A percentile compares a stretch with the other conserved stretches of the same genome.
phyloP scores from a whole-genome alignment of 2,113 vertebrate genomes.

The Poicephalus gulielmi region DNA sequence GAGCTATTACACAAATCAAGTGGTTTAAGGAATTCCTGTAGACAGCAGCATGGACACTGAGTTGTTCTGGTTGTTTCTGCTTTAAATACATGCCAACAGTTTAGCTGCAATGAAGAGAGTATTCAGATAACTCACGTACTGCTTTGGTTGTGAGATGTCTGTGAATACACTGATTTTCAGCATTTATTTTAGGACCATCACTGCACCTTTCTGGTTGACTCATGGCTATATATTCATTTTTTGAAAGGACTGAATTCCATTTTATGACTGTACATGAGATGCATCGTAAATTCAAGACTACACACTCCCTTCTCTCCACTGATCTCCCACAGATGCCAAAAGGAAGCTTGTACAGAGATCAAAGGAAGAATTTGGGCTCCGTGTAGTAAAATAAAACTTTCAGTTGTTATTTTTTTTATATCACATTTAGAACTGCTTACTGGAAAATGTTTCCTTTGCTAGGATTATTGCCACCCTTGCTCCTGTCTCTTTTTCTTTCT shows the following conservation, averaged over 20 bases:
- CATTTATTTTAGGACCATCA: not conserved
- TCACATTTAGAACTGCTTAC: slow-evolving; percentile 46
- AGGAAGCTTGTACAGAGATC: slow-evolving; percentile 63
- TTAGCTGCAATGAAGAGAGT: not conserved
- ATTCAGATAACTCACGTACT: not conserved
- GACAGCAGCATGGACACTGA: not conserved
- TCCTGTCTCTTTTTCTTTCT: not conserved
- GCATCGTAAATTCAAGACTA: slow-evolving; percentile 40
- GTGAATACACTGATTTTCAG: not conserved
- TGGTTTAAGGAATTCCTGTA: not conserved
- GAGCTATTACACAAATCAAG: not conserved
- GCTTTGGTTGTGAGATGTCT: not conserved
- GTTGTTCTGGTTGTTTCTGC: not conserved
- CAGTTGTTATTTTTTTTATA: slow-evolving; percentile 65
- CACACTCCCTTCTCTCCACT: not conserved
- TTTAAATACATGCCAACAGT: not conserved
- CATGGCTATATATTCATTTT: not conserved
- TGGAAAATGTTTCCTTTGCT: slow-evolving; percentile 47
- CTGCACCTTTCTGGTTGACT: not conserved
- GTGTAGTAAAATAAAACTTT: slow-evolving; percentile 67
- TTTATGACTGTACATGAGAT: not conserved
- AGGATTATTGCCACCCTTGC: slow-evolving; percentile 7
- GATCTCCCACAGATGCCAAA: slow-evolving; percentile 63
- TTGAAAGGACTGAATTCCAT: slow-evolving; percentile 10
- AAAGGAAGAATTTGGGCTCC: slow-evolving; percentile 58